Percentiles rank a stretch among this genome's conserved stretches.
These are phyloP conservation scores for Notolepis coatsorum DNA, from an alignment of 2,797 vertebrate species.

Conservation along the genomic window DNA sequence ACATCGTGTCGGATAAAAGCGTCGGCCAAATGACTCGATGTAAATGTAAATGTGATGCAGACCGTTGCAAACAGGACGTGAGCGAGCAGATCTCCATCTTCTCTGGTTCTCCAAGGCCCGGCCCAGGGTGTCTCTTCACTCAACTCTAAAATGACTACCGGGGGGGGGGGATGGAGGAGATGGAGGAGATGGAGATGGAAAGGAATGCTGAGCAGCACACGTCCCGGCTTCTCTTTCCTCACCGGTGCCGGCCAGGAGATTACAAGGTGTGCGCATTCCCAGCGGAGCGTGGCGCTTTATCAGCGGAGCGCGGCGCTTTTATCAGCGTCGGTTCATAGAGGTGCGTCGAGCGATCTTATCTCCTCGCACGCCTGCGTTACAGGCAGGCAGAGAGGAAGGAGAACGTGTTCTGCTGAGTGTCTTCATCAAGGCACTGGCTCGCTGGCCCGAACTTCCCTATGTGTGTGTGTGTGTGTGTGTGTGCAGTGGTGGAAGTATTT, in stretches of 20 bases:
- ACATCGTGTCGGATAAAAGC: too few species aligned
- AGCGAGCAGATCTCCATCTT: constrained; percentile 12
- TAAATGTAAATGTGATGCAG: not conserved
- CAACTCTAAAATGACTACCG: constrained; percentile 52
- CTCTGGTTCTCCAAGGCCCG: constrained; percentile 10
- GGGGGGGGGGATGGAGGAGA: constrained; percentile 5
- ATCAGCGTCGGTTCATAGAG: constrained; percentile 19
- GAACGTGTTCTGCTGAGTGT: constrained; percentile 33
- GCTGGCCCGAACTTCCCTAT: not conserved
- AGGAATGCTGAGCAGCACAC: not conserved
- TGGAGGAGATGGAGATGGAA: constrained; percentile 55
- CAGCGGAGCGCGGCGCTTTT: constrained; percentile 11
- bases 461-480: too few species aligned
- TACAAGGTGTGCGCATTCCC: constrained; percentile 6
- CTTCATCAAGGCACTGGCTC: constrained; percentile 32
- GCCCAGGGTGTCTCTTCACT: constrained; percentile 39
- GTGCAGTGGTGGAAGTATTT: too few species aligned
- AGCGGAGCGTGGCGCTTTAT: constrained; percentile 45
- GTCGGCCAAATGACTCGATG: too few species aligned
- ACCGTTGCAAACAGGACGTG: not conserved
- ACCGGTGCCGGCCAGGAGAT: constrained; percentile 35
- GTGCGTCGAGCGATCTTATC: constrained; percentile 44
- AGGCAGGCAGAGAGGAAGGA: constrained; percentile 32
- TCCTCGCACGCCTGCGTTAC: constrained; percentile 25
- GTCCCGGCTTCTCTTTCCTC: constrained; percentile 36